Percentiles rank a stretch among this genome's conserved stretches.
Conservation (phyloP, 2,113 vertebrate species). For the Caretta caretta region DNA sequence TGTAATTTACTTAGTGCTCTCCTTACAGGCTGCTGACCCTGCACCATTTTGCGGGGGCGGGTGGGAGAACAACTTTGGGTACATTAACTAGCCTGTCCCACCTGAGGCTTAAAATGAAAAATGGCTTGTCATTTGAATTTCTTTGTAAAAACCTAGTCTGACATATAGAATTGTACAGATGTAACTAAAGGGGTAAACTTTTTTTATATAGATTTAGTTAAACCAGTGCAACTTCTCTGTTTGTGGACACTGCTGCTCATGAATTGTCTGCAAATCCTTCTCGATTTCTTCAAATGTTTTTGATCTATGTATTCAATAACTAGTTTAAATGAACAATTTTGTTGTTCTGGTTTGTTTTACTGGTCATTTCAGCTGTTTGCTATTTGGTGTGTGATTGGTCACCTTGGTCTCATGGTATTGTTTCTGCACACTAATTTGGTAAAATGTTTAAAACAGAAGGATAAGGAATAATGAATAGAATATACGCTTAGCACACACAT, state of each 20-base stretch:
- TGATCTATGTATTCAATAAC: neutral
- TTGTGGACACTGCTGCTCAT: neutral
- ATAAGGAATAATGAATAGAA: neutral
- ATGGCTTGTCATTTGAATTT: neutral
- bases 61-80: neutral
- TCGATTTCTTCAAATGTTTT: conserved; percentile 9
- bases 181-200: neutral
- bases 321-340: neutral
- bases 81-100: neutral
- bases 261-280: neutral
- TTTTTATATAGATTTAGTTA: neutral
- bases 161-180: neutral
- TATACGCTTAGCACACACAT: neutral
- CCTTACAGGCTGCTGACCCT: neutral
- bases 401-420: neutral
- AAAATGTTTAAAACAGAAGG: neutral
- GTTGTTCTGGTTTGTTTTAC: neutral
- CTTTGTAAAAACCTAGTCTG: neutral
- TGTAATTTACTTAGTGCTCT: neutral
- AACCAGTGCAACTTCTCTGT: neutral
- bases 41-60: too few species aligned
- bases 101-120: neutral
- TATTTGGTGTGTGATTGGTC: neutral
- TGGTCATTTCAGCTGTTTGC: neutral
- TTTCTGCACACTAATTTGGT: neutral